phyloP scores from a whole-genome alignment of 2,797 vertebrate species.

The Periparus ater region DNA sequence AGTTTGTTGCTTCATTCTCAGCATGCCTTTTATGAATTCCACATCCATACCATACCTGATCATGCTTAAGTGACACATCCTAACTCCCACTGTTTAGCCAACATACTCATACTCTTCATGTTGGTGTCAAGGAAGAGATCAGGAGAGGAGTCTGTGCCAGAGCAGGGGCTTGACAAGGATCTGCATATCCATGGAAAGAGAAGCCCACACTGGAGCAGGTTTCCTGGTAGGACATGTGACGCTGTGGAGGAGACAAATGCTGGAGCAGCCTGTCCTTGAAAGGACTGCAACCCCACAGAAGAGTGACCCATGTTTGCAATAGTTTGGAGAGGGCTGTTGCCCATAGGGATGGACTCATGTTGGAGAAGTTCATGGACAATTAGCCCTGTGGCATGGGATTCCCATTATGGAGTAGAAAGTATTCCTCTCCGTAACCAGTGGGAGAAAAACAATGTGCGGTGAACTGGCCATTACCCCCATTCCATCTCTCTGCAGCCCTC shows the following conservation, averaged over 20 bases:
- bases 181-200: neutral
- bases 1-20: neutral
- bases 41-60: neutral
- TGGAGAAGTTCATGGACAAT: neutral
- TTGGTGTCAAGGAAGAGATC: neutral
- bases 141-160: neutral
- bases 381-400: neutral
- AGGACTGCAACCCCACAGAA: fast-evolving
- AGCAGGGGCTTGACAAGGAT: neutral
- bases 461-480: neutral
- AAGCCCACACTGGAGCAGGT: neutral
- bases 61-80: neutral
- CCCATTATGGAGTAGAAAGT: neutral
- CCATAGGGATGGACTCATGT: neutral
- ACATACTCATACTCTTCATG: too few relatives aligned
- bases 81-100: neutral
- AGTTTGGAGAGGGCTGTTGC: neutral
- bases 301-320: neutral
- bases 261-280: neutral
- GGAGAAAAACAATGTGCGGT: neutral
- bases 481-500: neutral
- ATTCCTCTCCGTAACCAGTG: neutral
- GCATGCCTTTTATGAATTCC: neutral
- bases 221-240: neutral
- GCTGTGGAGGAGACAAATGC: neutral